Evolutionary conservation across 2,797 vertebrate genomes (phyloP), one percentile per base, ranked within the genome.

Genomic region (Lepilemur ruficaudatus): DNA sequence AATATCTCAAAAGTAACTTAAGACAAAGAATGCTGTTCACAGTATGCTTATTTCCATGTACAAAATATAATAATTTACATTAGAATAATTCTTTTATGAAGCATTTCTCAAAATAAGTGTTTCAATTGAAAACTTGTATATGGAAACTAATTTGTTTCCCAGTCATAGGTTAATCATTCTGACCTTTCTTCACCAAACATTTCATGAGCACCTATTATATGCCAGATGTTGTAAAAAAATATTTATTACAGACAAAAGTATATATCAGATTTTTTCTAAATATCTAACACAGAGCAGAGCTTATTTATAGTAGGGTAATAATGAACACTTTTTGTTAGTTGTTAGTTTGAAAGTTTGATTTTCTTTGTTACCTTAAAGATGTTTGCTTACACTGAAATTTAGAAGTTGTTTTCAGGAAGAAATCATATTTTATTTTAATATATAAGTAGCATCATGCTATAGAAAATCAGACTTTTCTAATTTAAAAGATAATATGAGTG

Each of bases 71-170:
- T 35, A 65, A 41, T 67, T 79, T 76, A 83, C 63, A 83, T 32
- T 76, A 91, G n/a, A 73, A 80, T 67, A 72, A 80, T 73, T 79
- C 48, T 72, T 25, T 41, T 75, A 67, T 35, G 32, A 92, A 94
- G 28, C 14, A 57, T 75, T 91, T 92, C 15, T 95, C 17, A 57
- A 72, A 88, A 70, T 81, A 67, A 80, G 5, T 80, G 20, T 65
- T 93, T 89, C 76, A 80, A 88, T 80, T 93, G 23, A 92, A 69
- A 73, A 67, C 25, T 89, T 92, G 10, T 20, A 32, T n/a, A 67
- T 79, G 86, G 96, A 93, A 97, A 93, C n/a, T 22, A 78, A 92
- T 79, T 93, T 83, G 20, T 46, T 95, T 94, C 76, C 88, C 88
- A 91, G 69, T 73, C n/a, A 20, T 50, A 46, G 15, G 73, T 88